Conservation (phyloP, 2,888 invertebrate genomes). For the Athripsodes cinereus region DNA sequence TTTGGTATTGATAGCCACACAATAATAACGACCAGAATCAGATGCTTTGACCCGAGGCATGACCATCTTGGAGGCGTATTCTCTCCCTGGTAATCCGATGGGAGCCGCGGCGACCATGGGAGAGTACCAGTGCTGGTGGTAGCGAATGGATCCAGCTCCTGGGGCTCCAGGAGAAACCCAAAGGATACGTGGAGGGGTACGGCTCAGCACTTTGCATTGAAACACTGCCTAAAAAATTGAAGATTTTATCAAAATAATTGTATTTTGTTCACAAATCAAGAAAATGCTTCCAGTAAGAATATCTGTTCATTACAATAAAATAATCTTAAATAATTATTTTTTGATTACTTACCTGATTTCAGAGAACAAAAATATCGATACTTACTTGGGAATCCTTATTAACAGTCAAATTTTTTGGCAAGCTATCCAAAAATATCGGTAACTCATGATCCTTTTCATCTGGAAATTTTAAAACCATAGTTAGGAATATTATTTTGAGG, state of each 20-base stretch:
- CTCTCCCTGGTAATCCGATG: slow-evolving; percentile 13
- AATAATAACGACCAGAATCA: slow-evolving; percentile 22
- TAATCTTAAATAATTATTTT: too few relatives aligned
- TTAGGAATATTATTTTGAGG: too few relatives aligned
- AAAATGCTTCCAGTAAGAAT: too few relatives aligned
- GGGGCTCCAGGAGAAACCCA: slow-evolving; percentile 18
- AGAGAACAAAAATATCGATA: too few relatives aligned
- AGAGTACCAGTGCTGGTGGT: slow-evolving; percentile 13
- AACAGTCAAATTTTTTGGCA: slow-evolving; percentile 23
- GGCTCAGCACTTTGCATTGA: slow-evolving; percentile 25
- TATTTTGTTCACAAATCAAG: neutral
- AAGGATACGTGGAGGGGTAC: slow-evolving; percentile 15
- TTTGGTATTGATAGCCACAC: slow-evolving; percentile 24
- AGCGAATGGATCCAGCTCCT: slow-evolving; percentile 5
- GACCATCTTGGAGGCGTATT: slow-evolving; percentile 20
- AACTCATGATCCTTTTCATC: slow-evolving; percentile 16
- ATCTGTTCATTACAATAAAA: too few relatives aligned
- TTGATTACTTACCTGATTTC: neutral
- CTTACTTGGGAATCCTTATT: slow-evolving; percentile 24
- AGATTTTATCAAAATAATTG: neutral
- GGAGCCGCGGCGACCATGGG: slow-evolving; percentile 16
- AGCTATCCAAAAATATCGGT: slow-evolving; percentile 21
- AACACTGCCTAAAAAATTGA: slow-evolving; percentile 22
- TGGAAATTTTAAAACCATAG: slow-evolving; percentile 16
- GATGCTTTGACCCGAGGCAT: slow-evolving; percentile 12